These are phyloP conservation scores for Lateolabrax maculatus DNA, from an alignment of 2,797 vertebrate species.

Conservation along the genomic window DNA sequence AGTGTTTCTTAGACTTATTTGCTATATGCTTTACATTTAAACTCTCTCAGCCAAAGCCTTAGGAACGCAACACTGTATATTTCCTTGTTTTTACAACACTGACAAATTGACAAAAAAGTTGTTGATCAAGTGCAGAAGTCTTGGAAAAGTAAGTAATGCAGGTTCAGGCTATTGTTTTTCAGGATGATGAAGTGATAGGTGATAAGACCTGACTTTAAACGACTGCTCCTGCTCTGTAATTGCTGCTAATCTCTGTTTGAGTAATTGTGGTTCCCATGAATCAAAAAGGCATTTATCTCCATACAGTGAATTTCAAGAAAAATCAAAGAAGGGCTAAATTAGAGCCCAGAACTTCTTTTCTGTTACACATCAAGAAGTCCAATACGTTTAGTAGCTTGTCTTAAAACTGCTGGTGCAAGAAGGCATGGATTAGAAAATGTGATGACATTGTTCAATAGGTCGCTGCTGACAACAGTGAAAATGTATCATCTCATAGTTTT, in stretches of 20 bases:
- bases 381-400: slow-evolving; percentile 19
- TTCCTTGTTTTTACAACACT: slow-evolving; percentile 10
- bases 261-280: slow-evolving; percentile 29
- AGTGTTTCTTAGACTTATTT: background rate
- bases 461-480: slow-evolving; percentile 27
- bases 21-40: slow-evolving; percentile 19
- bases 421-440: slow-evolving; percentile 27
- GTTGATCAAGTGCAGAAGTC: slow-evolving; percentile 16
- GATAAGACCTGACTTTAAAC: slow-evolving; percentile 38
- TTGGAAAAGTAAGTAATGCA: slow-evolving; percentile 20
- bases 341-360: background rate
- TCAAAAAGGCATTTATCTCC: slow-evolving; percentile 45
- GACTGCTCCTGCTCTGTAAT: slow-evolving; percentile 43
- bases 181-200: slow-evolving; percentile 31
- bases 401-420: slow-evolving; percentile 36
- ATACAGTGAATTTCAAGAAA: slow-evolving; percentile 8
- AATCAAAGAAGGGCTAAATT: background rate
- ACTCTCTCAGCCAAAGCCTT: background rate
- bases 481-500: background rate
- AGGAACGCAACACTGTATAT: slow-evolving; percentile 2
- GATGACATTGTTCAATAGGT: slow-evolving; percentile 19
- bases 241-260: slow-evolving; percentile 43
- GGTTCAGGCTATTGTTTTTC: slow-evolving; percentile 31
- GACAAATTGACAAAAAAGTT: slow-evolving; percentile 24
- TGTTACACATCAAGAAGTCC: background rate